phyloP scores from a whole-genome alignment of 2,888 invertebrate genomes.

The Carterocephalus palaemon region DNA sequence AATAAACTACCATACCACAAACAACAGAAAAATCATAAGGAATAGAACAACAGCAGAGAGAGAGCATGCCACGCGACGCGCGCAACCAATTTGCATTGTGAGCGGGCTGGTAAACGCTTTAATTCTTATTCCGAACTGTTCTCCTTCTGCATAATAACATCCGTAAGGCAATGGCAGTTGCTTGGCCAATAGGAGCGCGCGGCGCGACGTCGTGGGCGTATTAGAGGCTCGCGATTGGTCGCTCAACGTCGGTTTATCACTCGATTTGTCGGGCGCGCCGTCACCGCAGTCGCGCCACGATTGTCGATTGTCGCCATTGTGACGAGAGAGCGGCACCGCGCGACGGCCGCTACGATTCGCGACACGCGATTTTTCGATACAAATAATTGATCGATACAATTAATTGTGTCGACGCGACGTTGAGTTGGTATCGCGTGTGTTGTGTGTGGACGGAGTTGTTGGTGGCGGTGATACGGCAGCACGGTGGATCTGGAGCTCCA shows the following conservation, averaged over 20 bases:
- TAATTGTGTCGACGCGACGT: constrained; percentile 45
- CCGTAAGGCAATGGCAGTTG: constrained; percentile 76
- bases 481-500: constrained; percentile 88
- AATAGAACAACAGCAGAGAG: constrained; percentile 50
- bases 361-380: constrained; percentile 55
- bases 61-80: constrained; percentile 58
- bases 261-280: constrained; percentile 72
- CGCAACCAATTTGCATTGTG: constrained; percentile 76
- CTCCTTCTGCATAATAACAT: constrained; percentile 77
- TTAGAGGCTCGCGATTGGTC: constrained; percentile 60
- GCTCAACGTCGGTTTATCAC: constrained; percentile 64
- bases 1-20: constrained; percentile 26
- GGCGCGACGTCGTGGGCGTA: constrained; percentile 69
- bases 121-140: constrained; percentile 74
- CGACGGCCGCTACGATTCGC: constrained; percentile 53
- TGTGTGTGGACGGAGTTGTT: constrained; percentile 49
- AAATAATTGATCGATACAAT: constrained; percentile 49
- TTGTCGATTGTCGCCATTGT: constrained; percentile 78
- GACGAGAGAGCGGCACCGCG: constrained; percentile 58
- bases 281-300: constrained; percentile 72
- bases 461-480: constrained; percentile 65
- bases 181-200: constrained; percentile 71
- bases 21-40: constrained; percentile 34
- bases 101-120: constrained; percentile 71
- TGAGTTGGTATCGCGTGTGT: constrained; percentile 44